These are phyloP conservation scores for Calvadosia cruxmelitensis DNA, from an alignment of 30 jellyfish, hydroid and myxozoan genomes.

Conservation along the genomic window DNA sequence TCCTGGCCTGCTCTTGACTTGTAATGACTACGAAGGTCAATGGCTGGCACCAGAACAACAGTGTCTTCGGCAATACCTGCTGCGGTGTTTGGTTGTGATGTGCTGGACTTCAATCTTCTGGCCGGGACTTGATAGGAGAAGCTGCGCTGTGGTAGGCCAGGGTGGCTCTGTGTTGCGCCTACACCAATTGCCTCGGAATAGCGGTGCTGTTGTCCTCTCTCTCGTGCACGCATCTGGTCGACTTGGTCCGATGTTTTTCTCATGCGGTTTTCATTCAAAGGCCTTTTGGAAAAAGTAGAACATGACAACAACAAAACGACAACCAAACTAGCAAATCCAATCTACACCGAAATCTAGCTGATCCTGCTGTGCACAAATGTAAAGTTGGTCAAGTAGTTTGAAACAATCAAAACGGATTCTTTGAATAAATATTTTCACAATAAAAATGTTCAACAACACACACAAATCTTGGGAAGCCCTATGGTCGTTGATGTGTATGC, in stretches of 20 bases:
- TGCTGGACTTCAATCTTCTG: not conserved
- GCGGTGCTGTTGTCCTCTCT: conserved; percentile 24
- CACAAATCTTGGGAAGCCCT: too few relatives aligned
- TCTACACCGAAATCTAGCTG: too few relatives aligned
- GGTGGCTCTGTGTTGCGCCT: not conserved
- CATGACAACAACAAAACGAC: too few relatives aligned
- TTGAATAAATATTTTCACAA: too few relatives aligned
- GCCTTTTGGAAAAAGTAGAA: not conserved
- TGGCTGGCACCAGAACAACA: conserved; percentile 65
- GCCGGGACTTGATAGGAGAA: not conserved
- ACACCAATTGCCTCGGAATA: conserved; percentile 5
- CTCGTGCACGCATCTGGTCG: not conserved
- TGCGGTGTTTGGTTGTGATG: conserved; percentile 10
- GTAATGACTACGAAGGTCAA: conserved; percentile 68
- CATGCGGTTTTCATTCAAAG: not conserved
- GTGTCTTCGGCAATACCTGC: conserved; percentile 39
- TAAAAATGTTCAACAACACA: too few relatives aligned
- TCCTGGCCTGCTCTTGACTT: conserved; percentile 55
- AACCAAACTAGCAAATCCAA: too few relatives aligned
- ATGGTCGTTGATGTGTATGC: too few relatives aligned
- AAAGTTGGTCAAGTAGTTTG: too few relatives aligned
- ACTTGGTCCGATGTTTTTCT: conserved; percentile 26
- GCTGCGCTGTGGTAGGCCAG: not conserved
- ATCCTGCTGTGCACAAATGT: too few relatives aligned
- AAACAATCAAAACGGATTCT: too few relatives aligned